Evolutionary conservation across 2,797 vertebrate species (phyloP), one percentile per base, ranked within the genome.

Genomic region (Acipenser ruthenus): DNA sequence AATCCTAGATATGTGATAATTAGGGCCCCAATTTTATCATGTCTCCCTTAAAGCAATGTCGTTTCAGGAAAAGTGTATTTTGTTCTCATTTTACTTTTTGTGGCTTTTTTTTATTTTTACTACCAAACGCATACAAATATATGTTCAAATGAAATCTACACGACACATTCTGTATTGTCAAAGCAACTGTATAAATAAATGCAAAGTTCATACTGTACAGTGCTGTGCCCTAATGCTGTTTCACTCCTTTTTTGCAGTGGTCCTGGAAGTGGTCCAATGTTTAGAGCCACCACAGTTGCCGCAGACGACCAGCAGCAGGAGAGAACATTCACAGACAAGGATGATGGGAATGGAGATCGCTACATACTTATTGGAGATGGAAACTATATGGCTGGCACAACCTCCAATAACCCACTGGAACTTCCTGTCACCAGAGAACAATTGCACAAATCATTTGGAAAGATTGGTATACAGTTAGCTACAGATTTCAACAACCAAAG

Each of bases 241-340:
- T 37, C n/a, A 62, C 74, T 71, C 49, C 65, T 51, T 63, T 65
- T 70, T 79, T 83, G 70, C 87, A 99, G 96, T 76, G 82, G 85
- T 70, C 82, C 86, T 66, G 86, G 83, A 76, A 91, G 80, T 62
- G 87, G 79, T 68, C 85, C 81, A 65, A 82, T 89, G 68, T 81
- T 88, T 67, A 91, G 88, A 84, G 75, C 85, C 67, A 89, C 86
- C 69, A 83, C 83, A 65, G 60, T 81, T 72, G 73, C 78, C 51
- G 64, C 84, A 78, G 85, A 86, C 78, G 88, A 86, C 71, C 87
- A 86, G 49, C 76, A 84, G 2, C 74, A 85, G 62, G 79, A 87
- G 47, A 87, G 81, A 72, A 68, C 87, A 60, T 71, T 77, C 60
- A 67, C 86, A 7, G 79, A 74, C 77, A 87, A 86, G 67, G 78